Conservation (phyloP, 2,113 vertebrate genomes). For the Helogale parvula region DNA sequence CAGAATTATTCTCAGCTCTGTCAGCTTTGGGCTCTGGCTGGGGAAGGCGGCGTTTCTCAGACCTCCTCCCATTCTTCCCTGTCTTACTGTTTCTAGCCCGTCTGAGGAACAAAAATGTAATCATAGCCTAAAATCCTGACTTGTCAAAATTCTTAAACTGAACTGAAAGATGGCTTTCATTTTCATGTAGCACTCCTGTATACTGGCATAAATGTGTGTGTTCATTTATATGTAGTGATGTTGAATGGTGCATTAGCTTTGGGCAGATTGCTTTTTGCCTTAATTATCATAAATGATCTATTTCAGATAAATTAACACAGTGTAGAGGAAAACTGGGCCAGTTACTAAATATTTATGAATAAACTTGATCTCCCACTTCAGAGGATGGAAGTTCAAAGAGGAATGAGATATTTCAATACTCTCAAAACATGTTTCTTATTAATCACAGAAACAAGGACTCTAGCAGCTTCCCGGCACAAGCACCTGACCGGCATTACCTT, state of each 20-base stretch:
- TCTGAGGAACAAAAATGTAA: neutral
- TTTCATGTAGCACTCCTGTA: neutral
- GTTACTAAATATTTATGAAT: neutral
- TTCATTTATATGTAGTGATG: neutral
- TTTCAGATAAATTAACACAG: neutral
- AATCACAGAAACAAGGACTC: neutral
- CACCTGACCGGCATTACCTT: neutral
- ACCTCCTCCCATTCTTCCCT: neutral
- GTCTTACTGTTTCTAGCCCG: neutral
- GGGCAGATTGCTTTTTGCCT: neutral
- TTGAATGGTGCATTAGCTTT: neutral
- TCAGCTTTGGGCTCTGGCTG: neutral
- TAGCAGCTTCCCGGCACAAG: neutral
- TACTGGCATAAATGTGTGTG: neutral
- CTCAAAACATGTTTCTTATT: neutral
- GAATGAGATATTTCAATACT: neutral
- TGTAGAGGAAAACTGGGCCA: neutral
- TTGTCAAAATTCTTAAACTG: neutral
- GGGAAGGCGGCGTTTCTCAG: neutral
- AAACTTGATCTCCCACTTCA: neutral
- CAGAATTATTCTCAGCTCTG: neutral
- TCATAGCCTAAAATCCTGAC: neutral
- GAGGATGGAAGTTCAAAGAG: neutral
- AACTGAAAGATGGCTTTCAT: neutral
- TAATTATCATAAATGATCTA: neutral